phyloP scores from a whole-genome alignment of 1,140 invertebrate species.

The Conus betulinus region DNA sequence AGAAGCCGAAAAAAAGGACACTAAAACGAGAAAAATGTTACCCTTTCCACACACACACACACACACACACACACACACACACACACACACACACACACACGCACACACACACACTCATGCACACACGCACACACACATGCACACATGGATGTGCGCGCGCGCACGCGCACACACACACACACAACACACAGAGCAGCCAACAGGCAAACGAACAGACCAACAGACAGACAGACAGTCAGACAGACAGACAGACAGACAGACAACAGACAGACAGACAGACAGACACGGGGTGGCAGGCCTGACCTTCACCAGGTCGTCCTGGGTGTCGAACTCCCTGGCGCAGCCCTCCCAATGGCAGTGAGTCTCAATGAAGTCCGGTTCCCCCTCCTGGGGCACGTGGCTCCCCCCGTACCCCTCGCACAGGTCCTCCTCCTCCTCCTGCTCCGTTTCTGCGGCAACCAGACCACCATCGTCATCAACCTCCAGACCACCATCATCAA shows the following conservation, averaged over 20 bases:
- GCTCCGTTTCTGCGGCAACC: constrained; percentile 30
- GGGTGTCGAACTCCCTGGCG: constrained; percentile 91
- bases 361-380: constrained; percentile 97
- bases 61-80: too few relatives aligned
- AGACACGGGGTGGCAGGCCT: not conserved
- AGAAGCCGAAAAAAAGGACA: too few relatives aligned
- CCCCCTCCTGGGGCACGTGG: constrained; percentile 81
- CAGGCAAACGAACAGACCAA: not conserved
- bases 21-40: too few relatives aligned
- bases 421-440: constrained; percentile 79
- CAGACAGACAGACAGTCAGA: too few relatives aligned
- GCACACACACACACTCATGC: not conserved
- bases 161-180: not conserved
- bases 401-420: constrained; percentile 59
- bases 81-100: too few relatives aligned
- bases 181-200: not conserved
- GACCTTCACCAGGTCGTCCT: constrained; percentile 83
- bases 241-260: too few relatives aligned
- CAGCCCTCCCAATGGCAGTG: constrained; percentile 98
- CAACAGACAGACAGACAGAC: too few relatives aligned
- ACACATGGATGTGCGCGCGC: not conserved
- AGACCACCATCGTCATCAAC: not conserved
- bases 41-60: too few relatives aligned
- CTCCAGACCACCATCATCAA: too few relatives aligned
- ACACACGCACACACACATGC: not conserved